Percentiles rank a stretch among this genome's conserved stretches.
Evolutionary conservation across 2,888 invertebrate genomes (phyloP).

Genomic region (Drosophila sordidula): DNA sequence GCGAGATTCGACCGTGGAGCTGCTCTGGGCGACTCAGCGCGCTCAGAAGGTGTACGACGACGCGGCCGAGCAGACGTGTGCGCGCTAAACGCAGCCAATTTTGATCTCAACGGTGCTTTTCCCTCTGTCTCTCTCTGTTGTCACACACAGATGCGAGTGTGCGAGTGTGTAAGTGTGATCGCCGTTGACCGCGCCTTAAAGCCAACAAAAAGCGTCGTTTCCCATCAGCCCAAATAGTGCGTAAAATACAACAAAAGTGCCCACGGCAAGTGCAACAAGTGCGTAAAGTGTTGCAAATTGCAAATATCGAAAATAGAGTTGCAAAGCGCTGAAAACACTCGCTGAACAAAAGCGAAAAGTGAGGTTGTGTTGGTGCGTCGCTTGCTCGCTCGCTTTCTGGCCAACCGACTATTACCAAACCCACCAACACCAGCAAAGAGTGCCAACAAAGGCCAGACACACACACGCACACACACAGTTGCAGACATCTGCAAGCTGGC

Average conservation of each 20-base stretch:
- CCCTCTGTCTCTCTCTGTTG: slow-evolving; percentile 38
- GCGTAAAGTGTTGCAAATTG: slow-evolving; percentile 16
- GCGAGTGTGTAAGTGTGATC: slow-evolving; percentile 55
- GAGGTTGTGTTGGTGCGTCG: slow-evolving; percentile 75
- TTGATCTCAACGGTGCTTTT: slow-evolving; percentile 81
- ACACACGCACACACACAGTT: slow-evolving; percentile 21
- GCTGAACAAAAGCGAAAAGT: slow-evolving; percentile 55
- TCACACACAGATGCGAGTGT: slow-evolving; percentile 38
- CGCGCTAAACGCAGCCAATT: slow-evolving; percentile 52
- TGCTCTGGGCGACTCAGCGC: slow-evolving; percentile 64
- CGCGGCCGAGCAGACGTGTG: slow-evolving; percentile 71
- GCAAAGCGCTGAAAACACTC: slow-evolving; percentile 19
- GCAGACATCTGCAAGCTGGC: slow-evolving; percentile 12
- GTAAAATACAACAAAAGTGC: slow-evolving; percentile 11
- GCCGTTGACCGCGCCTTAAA: slow-evolving; percentile 78
- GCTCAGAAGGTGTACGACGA: slow-evolving; percentile 71
- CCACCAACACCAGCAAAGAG: slow-evolving; percentile 49
- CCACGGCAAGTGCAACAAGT: slow-evolving; percentile 56
- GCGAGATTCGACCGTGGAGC: slow-evolving; percentile 32
- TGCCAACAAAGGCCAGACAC: slow-evolving; percentile 37
- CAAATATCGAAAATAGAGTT: slow-evolving; percentile 8
- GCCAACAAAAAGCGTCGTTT: slow-evolving; percentile 56
- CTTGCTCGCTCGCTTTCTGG: slow-evolving; percentile 31
- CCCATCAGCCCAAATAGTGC: slow-evolving; percentile 9
- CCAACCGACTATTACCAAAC: slow-evolving; percentile 73